phyloP scores from a whole-genome alignment of 2,888 invertebrate species.

The Lochmaea capreae region DNA sequence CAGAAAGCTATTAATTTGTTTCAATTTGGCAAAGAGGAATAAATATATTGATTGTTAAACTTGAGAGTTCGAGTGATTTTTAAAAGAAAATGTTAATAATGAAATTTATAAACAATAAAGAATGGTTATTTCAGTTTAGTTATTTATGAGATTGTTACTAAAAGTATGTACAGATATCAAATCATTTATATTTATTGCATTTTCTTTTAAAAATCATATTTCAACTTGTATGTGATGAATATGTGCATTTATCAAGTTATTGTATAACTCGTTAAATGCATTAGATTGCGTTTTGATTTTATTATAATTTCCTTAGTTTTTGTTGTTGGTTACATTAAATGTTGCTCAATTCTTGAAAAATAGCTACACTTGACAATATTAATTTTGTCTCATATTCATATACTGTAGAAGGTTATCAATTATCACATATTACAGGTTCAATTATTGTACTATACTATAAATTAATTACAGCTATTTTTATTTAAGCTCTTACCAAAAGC shows the following conservation, averaged over 20 bases:
- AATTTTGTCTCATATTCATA: background rate
- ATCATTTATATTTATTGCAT: background rate
- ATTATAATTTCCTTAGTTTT: too few species aligned
- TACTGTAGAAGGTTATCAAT: background rate
- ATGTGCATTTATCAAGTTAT: slow-evolving; percentile 28
- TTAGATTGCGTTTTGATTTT: background rate
- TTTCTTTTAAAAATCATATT: background rate
- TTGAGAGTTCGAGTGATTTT: background rate
- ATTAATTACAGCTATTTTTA: too few species aligned
- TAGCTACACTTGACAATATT: background rate
- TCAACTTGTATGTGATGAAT: slow-evolving; percentile 24
- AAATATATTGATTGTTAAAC: slow-evolving; percentile 22
- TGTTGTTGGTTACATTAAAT: background rate
- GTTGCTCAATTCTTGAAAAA: background rate
- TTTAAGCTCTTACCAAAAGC: too few species aligned
- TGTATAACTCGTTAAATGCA: background rate
- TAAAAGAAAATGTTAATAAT: slow-evolving; percentile 5
- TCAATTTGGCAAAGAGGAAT: slow-evolving; percentile 81
- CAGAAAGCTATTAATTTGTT: slow-evolving; percentile 87
- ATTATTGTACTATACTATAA: background rate
- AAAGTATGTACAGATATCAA: too few species aligned
- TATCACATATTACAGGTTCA: background rate
- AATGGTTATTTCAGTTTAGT: background rate
- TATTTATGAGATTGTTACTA: too few species aligned
- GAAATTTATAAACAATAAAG: background rate